Percentiles rank a stretch among this genome's conserved stretches.
These are phyloP conservation scores for Melinaea menophilus DNA, from an alignment of 2,888 invertebrate genomes.

Conservation along the genomic window DNA sequence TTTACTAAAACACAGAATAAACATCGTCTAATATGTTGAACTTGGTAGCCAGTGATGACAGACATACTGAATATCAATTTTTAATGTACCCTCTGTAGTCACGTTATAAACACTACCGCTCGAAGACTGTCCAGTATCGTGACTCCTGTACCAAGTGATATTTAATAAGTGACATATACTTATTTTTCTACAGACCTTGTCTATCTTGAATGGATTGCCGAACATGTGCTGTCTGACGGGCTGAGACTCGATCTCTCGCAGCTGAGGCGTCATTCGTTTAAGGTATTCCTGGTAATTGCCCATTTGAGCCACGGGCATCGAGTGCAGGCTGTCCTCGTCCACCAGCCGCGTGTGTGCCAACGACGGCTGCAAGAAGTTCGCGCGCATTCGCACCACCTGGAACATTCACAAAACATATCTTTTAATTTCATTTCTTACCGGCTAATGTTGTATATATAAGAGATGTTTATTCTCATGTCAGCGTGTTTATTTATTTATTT, in stretches of 20 bases:
- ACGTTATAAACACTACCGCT: too few species aligned
- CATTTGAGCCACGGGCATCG: constrained; percentile 98
- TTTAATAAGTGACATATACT: not conserved
- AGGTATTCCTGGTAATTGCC: constrained; percentile 99
- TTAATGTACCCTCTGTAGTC: too few species aligned
- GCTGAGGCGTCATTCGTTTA: constrained; percentile 93
- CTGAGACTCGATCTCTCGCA: constrained; percentile 95
- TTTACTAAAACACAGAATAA: too few species aligned
- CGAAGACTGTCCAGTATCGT: too few species aligned
- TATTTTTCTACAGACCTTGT: constrained; percentile 81
- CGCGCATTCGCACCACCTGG: constrained; percentile 92
- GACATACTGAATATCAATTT: too few species aligned
- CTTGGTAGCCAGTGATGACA: too few species aligned
- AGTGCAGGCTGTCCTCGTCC: constrained; percentile 96
- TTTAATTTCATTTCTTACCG: too few species aligned
- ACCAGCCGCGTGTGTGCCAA: constrained; percentile 84
- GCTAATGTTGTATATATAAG: too few species aligned
- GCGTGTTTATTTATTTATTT: too few species aligned
- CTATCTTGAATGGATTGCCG: constrained; percentile 99
- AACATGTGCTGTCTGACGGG: constrained; percentile 99
- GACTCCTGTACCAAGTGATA: too few species aligned
- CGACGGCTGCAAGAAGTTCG: constrained; percentile 92
- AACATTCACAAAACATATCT: constrained; percentile 8
- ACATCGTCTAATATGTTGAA: too few species aligned
- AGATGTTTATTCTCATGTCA: too few species aligned